Evolutionary conservation across 2,797 vertebrate species (phyloP).

Genomic region (Orientallactaga sibirica): DNA sequence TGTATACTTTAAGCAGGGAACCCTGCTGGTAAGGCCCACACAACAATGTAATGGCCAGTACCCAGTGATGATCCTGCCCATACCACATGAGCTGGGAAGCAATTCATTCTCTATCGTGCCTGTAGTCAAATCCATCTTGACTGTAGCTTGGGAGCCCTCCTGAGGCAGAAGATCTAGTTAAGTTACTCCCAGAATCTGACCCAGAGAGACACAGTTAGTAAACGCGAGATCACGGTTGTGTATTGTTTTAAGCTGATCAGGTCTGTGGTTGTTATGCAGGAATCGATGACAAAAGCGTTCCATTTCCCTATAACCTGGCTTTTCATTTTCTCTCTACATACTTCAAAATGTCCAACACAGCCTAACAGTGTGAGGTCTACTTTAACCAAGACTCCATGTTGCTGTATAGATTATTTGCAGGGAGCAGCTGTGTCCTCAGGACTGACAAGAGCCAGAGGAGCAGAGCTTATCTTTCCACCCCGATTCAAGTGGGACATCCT

Average conservation of each 20-base stretch:
- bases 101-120: neutral
- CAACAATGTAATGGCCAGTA: neutral
- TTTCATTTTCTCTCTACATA: neutral
- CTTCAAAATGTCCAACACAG: neutral
- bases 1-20: neutral
- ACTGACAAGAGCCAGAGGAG: neutral
- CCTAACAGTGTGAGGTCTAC: neutral
- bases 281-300: neutral
- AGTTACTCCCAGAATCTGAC: neutral
- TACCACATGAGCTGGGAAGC: neutral
- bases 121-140: neutral
- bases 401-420: neutral
- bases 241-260: neutral
- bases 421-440: neutral
- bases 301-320: slow-evolving; percentile 2
- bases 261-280: neutral
- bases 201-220: neutral
- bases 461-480: neutral
- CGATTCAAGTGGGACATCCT: neutral
- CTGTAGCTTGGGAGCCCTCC: neutral
- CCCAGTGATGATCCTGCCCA: neutral
- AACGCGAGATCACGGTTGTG: neutral
- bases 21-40: neutral
- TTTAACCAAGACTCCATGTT: neutral
- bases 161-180: neutral